Base-by-base conservation (phyloP, 23 tunicate genomes). In the Aplidium turbinatum region DNA sequence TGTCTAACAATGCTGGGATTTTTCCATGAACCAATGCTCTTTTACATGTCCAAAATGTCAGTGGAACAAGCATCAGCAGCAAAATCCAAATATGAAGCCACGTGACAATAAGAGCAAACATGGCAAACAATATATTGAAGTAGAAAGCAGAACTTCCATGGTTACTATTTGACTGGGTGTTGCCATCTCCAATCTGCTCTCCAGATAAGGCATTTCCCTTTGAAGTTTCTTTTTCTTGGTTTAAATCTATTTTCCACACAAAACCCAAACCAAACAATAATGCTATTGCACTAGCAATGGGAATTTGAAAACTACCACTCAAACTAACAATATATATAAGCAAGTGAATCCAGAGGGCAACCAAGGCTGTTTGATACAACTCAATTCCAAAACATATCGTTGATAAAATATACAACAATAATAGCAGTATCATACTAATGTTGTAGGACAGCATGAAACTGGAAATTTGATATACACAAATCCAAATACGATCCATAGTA, bases 31-130 rank as follows among this genome's bases (percentile, higher is more conserved):
- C 28, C 33, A 83, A 16, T 13, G 53, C 6, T 35, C 75, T 74
- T 46, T 83, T 83, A 46, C 51, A 68, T 27, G 77, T 20, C 77
- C 73, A 78, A 66, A 71, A 89, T 22, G 42, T 35, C 53, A 89
- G 46, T 4, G 86, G 94, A 51, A 87, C 50, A 26, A 67, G 20
- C 34, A 87, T 46, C 19, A 87, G 29, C 4, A 80, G 38, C 26
- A 79, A 7, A 19, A 87, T 45, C 82, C 82, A 79, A 2, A 73
- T 57, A 47, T 87, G 78, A 50, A 53, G 31, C 86, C 82, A 73
- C 27, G 67, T 54, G 19, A 80, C 31, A 13, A 79, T 71, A n/a
- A 86, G 9, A 9, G 64, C 57, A 78, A 79, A 79, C 36, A 81
- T 40, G 0, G 40, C 68, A 67, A 87, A 73, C 36, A 87, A 64